A percentile compares a stretch with the other conserved stretches of the same genome.
phyloP scores from a whole-genome alignment of 35 echinoderm and acorn worm species.

The Anneissia japonica region DNA sequence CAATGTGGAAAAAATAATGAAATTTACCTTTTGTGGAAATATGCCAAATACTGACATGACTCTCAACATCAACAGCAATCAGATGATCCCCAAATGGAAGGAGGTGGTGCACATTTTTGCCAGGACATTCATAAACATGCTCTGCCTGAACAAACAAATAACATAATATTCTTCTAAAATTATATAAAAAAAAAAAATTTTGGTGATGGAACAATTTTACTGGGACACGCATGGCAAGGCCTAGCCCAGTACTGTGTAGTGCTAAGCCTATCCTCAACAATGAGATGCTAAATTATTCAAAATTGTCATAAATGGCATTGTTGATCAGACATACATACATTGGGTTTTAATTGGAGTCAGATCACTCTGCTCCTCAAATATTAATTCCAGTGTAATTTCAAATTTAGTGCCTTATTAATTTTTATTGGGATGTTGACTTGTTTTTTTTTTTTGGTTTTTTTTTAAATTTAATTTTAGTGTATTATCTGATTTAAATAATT shows the following conservation, averaged over 20 bases:
- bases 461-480: too few species aligned
- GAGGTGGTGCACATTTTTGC: conserved; percentile 72
- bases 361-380: too few species aligned
- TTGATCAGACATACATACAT: too few species aligned
- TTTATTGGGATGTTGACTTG: too few species aligned
- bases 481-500: too few species aligned
- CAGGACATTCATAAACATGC: conserved; percentile 69
- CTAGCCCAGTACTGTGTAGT: not conserved
- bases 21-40: conserved; percentile 68
- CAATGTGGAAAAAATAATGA: too few species aligned
- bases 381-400: too few species aligned
- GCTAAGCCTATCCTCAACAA: not conserved
- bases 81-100: conserved; percentile 90
- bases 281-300: not conserved
- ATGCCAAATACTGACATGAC: conserved; percentile 80
- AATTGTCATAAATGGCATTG: not conserved
- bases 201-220: not conserved
- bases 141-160: conserved; percentile 36
- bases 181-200: not conserved
- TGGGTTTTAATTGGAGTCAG: too few species aligned
- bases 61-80: conserved; percentile 70
- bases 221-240: not conserved
- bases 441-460: too few species aligned
- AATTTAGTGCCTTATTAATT: too few species aligned
- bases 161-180: not conserved